phyloP scores from a whole-genome alignment of 2,888 invertebrate genomes.

The Itoplectis maculator region DNA sequence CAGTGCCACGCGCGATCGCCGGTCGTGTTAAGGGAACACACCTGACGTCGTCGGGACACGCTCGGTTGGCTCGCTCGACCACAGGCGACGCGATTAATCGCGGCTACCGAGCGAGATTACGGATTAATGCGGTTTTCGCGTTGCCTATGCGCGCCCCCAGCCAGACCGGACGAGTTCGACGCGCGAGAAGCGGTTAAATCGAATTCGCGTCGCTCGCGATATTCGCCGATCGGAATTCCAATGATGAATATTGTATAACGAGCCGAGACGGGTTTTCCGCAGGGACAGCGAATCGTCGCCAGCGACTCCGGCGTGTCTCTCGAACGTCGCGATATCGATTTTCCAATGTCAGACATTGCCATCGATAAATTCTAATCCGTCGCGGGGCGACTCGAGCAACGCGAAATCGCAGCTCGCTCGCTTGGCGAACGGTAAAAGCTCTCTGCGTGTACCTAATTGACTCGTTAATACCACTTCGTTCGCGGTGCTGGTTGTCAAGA shows the following conservation, averaged over 20 bases:
- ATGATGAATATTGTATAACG: constrained; percentile 6
- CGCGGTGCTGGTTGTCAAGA: too few species aligned
- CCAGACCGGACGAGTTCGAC: neutral
- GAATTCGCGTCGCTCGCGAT: neutral
- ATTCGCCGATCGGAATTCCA: constrained; percentile 2
- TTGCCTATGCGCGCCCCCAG: too few species aligned
- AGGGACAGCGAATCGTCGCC: neutral
- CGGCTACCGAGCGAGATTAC: constrained; percentile 15
- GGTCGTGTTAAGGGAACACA: constrained; percentile 23
- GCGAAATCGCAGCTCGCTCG: neutral
- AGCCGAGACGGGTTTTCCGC: neutral
- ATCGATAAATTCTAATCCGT: neutral
- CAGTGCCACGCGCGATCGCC: neutral
- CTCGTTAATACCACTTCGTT: neutral
- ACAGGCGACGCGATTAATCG: constrained; percentile 15
- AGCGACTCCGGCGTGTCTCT: neutral
- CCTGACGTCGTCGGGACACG: constrained; percentile 16
- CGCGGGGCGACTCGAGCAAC: neutral
- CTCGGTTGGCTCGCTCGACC: constrained; percentile 13
- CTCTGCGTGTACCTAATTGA: neutral
- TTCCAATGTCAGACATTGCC: neutral
- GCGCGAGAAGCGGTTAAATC: neutral
- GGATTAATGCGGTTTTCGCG: constrained; percentile 25
- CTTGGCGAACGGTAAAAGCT: neutral
- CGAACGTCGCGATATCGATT: neutral